Evolutionary conservation across 2,888 invertebrate genomes (phyloP).

Genomic region (Macropis europaea): DNA sequence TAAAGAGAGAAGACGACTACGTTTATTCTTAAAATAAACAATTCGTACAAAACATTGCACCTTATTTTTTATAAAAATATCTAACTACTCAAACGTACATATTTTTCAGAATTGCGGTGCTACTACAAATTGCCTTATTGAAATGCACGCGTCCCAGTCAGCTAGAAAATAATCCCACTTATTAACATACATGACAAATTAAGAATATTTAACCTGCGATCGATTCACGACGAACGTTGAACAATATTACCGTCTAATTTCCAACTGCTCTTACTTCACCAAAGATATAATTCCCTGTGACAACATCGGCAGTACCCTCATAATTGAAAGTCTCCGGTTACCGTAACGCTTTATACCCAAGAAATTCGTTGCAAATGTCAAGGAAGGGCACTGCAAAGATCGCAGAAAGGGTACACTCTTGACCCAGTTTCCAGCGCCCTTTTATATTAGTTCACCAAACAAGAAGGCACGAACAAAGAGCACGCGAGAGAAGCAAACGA

Average conservation of each 20-base stretch:
- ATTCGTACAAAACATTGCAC: too few relatives aligned
- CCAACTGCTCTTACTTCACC: neutral
- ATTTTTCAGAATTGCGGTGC: too few relatives aligned
- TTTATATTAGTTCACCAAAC: conserved; percentile 65
- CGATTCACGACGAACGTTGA: too few relatives aligned
- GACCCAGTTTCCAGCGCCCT: conserved; percentile 57
- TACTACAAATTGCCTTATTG: too few relatives aligned
- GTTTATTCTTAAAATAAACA: too few relatives aligned
- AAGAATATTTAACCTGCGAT: neutral
- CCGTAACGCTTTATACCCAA: neutral
- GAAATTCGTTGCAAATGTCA: conserved; percentile 21
- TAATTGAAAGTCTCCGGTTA: neutral
- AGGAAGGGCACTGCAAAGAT: neutral
- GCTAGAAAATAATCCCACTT: neutral
- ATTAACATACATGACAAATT: neutral
- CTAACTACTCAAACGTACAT: too few relatives aligned
- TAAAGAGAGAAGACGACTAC: too few relatives aligned
- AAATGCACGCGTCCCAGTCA: neutral
- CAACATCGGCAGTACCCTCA: neutral
- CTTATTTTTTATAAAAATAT: too few relatives aligned
- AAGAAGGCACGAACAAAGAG: conserved; percentile 33
- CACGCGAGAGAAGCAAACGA: too few relatives aligned
- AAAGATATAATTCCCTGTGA: neutral
- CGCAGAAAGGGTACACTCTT: conserved; percentile 35
- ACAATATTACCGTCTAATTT: neutral